Evolutionary conservation across 2,797 vertebrate species (phyloP), one percentile per base, ranked within the genome.

Genomic region (Heliangelus exortis): DNA sequence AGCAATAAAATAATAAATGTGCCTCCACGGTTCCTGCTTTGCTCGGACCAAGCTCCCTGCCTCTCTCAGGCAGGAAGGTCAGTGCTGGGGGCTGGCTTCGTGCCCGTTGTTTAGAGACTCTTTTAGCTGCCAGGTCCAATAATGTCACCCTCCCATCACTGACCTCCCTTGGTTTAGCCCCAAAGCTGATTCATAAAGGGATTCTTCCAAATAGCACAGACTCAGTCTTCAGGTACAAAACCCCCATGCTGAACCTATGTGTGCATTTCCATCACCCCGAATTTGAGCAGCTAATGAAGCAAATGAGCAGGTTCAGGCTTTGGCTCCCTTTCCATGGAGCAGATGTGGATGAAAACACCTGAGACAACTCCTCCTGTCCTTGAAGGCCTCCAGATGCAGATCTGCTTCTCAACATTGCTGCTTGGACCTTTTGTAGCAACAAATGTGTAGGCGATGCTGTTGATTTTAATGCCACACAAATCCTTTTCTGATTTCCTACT

Each of bases 1-100:
- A 76, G 91, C 90, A 86, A 69, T 91, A 34, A 85, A 92, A 76
- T 67, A 69, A 66, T 84, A 91, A 91, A 93, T 47, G 82, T 76
- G 66, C 45, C 62, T 91, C 58, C 31, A 7, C 48, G 18, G 69
- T 28, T 89, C 54, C 84, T 89, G 91, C 82, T 47, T 59, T 73
- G 39, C 34, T 81, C 0, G 0, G 58, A 72, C 84, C 39, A 5
- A 76, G 89, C 53, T 87, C 72, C 29, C 2, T 15, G 81, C 6
- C 5, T 57, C 34, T 68, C 75, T 48, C 0, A 3, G 55, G 65
- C 83, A 62, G 78, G 95, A 73, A 50, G 74, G 84, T 67, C 67
- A 2, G 18, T 5, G 58, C 0, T 0, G 15, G 18, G 31, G 73
- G 34, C 55, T 73, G 87, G 73, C 73, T 41, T 61, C 25, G 3